Base-by-base conservation (phyloP, 2,888 invertebrate species). In the Eilema griseolum region DNA sequence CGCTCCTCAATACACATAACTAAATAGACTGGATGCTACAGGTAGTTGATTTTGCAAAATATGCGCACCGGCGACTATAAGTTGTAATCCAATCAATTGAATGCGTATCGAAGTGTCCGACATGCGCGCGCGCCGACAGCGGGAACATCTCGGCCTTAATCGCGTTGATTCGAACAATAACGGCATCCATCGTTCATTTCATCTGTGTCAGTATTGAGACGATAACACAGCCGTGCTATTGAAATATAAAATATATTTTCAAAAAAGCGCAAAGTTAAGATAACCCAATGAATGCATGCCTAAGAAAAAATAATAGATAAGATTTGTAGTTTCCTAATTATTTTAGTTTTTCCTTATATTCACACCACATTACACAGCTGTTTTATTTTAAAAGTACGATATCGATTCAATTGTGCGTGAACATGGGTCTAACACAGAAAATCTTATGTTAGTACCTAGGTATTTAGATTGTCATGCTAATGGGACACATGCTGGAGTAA, bases 181-280 rank as follows among this genome's bases (percentile, higher is more conserved):
- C 91, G 92, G 91, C 85, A 87, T 87, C 87, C 84, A 91, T 88
- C 88, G 83, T 83, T 89, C 84, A 86, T 88, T 89, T 83, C 77
- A 86, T 85, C 88, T 87, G 85, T 86, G 86, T 86, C 77, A 82
- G 86, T 87, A 84, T 84, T 83, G 57, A 60, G 66, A 16, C 8
- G 0, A 57, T 57, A 23, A 20, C 33, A 28, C 68, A 71, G 20
- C 10, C 2, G 8, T 52, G 10, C 20, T 20, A 20, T 52, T n/a
- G 52, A 52, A n/a, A 52, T n/a, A 10, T 52, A 52, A 52, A n/a
- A 52, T n/a, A 52, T 52, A 52, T 52, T 52, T n/a, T n/a, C 8
- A 52, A n/a, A n/a, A 46, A 41, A 16, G 33, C 10, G 3, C 33
- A 33, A 28, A 1, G 33, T 33, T 33, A 33, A 33, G 10, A 33